phyloP scores from a whole-genome alignment of 2,113 vertebrate genomes.

The Scalopus aquaticus region DNA sequence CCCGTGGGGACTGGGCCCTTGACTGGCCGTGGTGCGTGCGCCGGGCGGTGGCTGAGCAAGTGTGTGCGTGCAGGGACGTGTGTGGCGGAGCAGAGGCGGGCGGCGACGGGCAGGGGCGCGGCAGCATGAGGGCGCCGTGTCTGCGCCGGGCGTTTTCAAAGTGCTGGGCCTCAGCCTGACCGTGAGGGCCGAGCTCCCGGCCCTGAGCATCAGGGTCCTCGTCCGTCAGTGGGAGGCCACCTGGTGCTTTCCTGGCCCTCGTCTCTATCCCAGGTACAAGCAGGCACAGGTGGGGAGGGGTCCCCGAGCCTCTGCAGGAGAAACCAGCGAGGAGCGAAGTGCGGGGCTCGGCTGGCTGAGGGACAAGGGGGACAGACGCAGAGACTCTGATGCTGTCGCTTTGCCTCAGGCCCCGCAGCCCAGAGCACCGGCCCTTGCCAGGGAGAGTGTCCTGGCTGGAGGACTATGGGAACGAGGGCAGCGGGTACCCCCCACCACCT shows the following conservation, averaged over 20 bases:
- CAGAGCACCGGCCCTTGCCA: rapidly evolving
- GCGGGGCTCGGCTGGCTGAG: background rate
- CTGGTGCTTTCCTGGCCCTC: background rate
- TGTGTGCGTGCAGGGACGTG: rapidly evolving
- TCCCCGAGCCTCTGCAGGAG: background rate
- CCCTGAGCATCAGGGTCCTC: too few species aligned
- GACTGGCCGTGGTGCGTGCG: background rate
- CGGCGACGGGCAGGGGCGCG: too few species aligned
- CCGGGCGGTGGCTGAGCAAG: rapidly evolving
- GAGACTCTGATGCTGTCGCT: background rate
- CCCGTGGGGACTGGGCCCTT: background rate
- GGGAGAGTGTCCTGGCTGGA: too few species aligned
- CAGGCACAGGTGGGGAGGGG: background rate
- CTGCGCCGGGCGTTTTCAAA: background rate
- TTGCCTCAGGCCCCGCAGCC: background rate
- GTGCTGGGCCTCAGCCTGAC: background rate
- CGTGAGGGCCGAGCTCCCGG: rapidly evolving
- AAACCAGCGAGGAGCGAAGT: background rate
- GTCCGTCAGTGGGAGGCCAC: background rate
- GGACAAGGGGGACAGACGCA: background rate
- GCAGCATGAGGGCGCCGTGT: too few species aligned
- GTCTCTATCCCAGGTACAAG: background rate
- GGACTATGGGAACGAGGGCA: slow-evolving; percentile 46
- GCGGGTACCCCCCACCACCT: background rate
- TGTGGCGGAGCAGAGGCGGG: too few species aligned